Base-by-base conservation (phyloP, 2,797 vertebrate genomes). In the Bradypodion ventrale region DNA sequence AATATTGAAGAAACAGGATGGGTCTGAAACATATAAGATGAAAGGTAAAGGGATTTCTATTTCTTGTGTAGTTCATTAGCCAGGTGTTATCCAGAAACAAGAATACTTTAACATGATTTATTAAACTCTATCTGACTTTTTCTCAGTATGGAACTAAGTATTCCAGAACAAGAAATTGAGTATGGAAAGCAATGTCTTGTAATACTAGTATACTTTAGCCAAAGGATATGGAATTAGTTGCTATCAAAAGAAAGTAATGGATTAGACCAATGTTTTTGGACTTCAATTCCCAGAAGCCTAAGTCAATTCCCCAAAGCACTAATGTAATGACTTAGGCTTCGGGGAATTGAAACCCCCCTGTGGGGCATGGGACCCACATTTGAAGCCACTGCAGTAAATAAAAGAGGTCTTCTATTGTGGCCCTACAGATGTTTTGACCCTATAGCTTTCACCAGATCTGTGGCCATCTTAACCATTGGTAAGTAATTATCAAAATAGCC, bases 1-100 rank as follows among this genome's bases (percentile, higher is more conserved):
- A 63, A 62, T 46, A 16, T 42, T 77, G 66, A 13, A 29, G 68
- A 68, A 75, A 49, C 62, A 75, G 27, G 29, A 80, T 85, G 84
- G 73, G 15, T 49, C 27, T 76, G 74, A 62, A 37, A 32, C 27
- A 27, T 19, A 27, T 19, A 76, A 35, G 70, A 85, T 85, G 73
- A 76, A 81, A 85, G 84, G 79, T 85, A 59, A 77, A 52, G 21
- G 29, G 37, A 49, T 82, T 76, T 37, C n/a, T 84, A 12, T 76
- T 81, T 81, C n/a, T 70, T 69, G n/a, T 56, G n/a, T 32, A 10
- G 27, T 82, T 70, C 35, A 32, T 44, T 46, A 59, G 27, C 42
- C 32, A n/a, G 3, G 10, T 35, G n/a, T 23, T 68, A 29, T 16
- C 27, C 5, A 75, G 37, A 10, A 85, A 49, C 6, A 76, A 46